Evolutionary conservation across 2,113 vertebrate species (phyloP).

Genomic region (Oryzias javanicus): DNA sequence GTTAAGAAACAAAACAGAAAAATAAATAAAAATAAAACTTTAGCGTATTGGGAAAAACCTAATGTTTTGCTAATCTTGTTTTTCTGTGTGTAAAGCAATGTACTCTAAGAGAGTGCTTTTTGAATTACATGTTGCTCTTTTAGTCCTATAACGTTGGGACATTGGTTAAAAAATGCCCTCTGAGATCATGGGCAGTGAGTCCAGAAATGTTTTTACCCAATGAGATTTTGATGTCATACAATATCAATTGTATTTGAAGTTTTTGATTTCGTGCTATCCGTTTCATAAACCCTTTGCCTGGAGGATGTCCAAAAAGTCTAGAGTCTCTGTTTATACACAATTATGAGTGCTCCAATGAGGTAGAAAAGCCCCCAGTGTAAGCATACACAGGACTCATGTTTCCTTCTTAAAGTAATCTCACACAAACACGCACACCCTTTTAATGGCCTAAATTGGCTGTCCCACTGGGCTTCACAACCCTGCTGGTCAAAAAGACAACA

Average conservation of each 20-base stretch:
- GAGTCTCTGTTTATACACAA: conserved; percentile 36
- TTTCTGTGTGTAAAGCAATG: too few relatives aligned
- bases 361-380: conserved; percentile 15
- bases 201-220: conserved; percentile 31
- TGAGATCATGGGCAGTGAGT: conserved; percentile 26
- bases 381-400: conserved; percentile 7
- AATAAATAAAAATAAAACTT: too few relatives aligned
- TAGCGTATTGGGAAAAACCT: too few relatives aligned
- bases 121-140: too few relatives aligned
- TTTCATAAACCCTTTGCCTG: conserved; percentile 40
- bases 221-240: conserved; percentile 47
- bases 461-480: conserved; percentile 46
- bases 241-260: conserved; percentile 30
- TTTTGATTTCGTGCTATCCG: conserved; percentile 56
- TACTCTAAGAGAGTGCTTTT: too few relatives aligned
- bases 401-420: conserved; percentile 17
- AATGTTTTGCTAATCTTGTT: too few relatives aligned
- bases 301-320: conserved; percentile 46
- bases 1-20: too few relatives aligned
- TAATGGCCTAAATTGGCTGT: conserved; percentile 57
- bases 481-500: conserved; percentile 45
- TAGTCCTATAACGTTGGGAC: too few relatives aligned
- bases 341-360: conserved; percentile 44
- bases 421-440: conserved; percentile 42
- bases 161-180: conserved; percentile 8